Conservation (phyloP, 2,797 vertebrate genomes). For the Aythya fuligula region DNA sequence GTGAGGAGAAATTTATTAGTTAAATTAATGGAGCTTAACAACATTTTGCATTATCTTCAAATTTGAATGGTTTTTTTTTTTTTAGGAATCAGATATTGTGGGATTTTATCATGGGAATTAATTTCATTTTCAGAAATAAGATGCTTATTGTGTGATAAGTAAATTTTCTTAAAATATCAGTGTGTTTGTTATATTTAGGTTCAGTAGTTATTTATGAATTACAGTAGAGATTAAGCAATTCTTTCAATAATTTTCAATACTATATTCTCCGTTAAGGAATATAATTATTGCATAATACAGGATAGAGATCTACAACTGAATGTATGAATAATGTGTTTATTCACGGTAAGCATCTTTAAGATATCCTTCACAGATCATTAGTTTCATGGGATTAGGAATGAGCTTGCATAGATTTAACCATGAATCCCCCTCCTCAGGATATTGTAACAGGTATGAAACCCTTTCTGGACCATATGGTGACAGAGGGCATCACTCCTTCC, state of each 20-base stretch:
- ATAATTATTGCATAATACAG: slow-evolving; percentile 17
- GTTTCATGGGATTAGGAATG: slow-evolving; percentile 74
- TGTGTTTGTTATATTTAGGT: background rate
- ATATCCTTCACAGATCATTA: slow-evolving; percentile 76
- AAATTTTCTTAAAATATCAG: background rate
- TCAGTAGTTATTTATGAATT: slow-evolving; percentile 10
- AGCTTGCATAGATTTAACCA: slow-evolving; percentile 66
- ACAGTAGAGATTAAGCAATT: slow-evolving; percentile 37
- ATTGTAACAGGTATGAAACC: slow-evolving; percentile 70
- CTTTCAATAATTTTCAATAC: slow-evolving; percentile 48
- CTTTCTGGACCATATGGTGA: slow-evolving; percentile 76
- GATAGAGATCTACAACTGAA: background rate
- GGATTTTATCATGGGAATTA: background rate
- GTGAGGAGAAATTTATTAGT: background rate
- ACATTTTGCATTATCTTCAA: background rate
- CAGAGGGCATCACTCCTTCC: slow-evolving; percentile 69
- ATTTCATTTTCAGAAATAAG: background rate
- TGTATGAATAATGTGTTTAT: slow-evolving; percentile 55
- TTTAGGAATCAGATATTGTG: background rate
- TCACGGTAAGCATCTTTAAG: slow-evolving; percentile 69
- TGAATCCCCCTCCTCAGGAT: slow-evolving; percentile 59
- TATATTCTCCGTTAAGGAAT: slow-evolving; percentile 8
- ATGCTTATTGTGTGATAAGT: background rate
- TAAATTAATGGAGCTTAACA: background rate
- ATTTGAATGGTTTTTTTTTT: background rate